Base-by-base conservation (phyloP, 1,140 invertebrate species). In the Babylonia areolata region DNA sequence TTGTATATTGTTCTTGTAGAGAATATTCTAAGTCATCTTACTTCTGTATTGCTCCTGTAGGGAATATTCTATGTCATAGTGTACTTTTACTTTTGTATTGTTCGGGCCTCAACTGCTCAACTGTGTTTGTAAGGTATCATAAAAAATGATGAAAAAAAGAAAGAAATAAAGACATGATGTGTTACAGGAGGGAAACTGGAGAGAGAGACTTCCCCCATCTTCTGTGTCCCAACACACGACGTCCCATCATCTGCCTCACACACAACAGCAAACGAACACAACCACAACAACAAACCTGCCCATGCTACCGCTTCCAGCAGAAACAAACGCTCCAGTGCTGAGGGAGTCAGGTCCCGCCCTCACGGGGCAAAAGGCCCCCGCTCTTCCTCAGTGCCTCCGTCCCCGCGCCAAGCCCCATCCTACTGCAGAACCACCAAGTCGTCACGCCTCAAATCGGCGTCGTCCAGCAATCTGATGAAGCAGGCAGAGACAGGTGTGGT, bases 361-460 rank as follows among this genome's bases (percentile, higher is more conserved):
- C 46, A 17, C 46, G 46, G 17, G 46, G 46, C 17, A 51, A 64
- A 23, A 64, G 58, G 58, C 5, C 28, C 58, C 28, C 58, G 58
- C 6, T 64, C 58, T n/a, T 64, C 58, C 23, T 64, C 58, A 28
- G 20, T 64, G 15, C 58, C 39, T n/a, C 42, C 80, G 17, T n/a
- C 40, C 2, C 40, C 51, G n/a, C 46, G 80, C 9, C 80, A 51
- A 33, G 46, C 80, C 31, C 80, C 80, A 15, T 81, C 80, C 0
- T 81, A 81, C 51, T 81, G 42, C 51, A 28, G 80, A n/a, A 81
- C 80, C n/a, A 81, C 80, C 51, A 58, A 54, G 80, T 81, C 80
- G 58, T 81, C 80, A 12, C 80, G 80, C 12, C 33, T 81, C 3
- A 81, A 81, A 28, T 81, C 80, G 11, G 46, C 80, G 2, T 51